phyloP scores from a whole-genome alignment of 1,140 invertebrate species.

The Neomicropteryx cornuta region DNA sequence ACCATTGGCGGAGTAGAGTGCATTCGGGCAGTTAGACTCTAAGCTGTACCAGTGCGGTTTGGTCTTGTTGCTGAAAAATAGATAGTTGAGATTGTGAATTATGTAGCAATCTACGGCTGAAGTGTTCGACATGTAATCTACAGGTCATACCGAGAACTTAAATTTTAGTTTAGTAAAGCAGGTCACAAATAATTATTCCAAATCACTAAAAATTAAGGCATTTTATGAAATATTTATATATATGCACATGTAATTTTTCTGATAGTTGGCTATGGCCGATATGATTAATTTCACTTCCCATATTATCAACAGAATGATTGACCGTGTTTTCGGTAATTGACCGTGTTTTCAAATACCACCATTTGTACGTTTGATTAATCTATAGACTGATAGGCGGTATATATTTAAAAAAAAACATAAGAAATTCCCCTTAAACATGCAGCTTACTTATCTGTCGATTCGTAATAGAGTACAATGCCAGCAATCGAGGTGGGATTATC shows the following conservation, averaged over 20 bases:
- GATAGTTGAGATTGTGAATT: not conserved
- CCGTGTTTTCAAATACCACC: not conserved
- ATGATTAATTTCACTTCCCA: too few species aligned
- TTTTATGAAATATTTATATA: slow-evolving; percentile 1
- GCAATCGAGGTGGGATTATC: slow-evolving; percentile 36
- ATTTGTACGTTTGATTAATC: slow-evolving; percentile 6
- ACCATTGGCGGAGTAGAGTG: slow-evolving; percentile 45
- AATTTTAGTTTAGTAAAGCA: not conserved
- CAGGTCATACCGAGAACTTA: not conserved
- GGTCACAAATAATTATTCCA: not conserved
- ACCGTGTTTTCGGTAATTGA: too few species aligned
- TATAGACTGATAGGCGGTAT: not conserved
- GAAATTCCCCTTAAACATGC: not conserved
- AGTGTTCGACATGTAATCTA: not conserved
- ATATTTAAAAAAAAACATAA: slow-evolving; percentile 12
- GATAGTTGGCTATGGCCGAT: too few species aligned
- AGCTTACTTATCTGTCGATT: slow-evolving; percentile 27
- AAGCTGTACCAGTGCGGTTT: slow-evolving; percentile 46
- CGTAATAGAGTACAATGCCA: slow-evolving; percentile 43
- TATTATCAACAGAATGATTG: too few species aligned
- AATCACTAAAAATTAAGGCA: slow-evolving; percentile 1
- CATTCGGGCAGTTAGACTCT: slow-evolving; percentile 77
- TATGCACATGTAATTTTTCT: too few species aligned
- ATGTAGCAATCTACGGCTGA: not conserved
- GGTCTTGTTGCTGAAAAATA: too few species aligned